Evolutionary conservation across 2,113 vertebrate genomes (phyloP).

Genomic region (Tragelaphus scriptus): DNA sequence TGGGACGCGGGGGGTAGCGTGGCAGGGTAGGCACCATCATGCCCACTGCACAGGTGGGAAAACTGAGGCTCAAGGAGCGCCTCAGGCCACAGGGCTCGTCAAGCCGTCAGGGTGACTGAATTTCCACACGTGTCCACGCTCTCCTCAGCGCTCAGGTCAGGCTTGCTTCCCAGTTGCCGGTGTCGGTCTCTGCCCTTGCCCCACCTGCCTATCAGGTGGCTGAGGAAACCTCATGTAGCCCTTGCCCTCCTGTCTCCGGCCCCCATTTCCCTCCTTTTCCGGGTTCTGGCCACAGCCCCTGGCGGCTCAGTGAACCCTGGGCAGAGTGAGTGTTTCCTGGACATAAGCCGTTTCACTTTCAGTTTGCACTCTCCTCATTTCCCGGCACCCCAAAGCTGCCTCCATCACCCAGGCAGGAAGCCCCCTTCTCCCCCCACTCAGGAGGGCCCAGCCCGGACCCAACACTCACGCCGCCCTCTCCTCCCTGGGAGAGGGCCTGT

Average conservation of each 20-base stretch:
- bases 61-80: not conserved
- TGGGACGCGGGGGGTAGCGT: not conserved
- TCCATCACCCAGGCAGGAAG: not conserved
- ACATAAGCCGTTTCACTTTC: conserved; percentile 54
- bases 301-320: not conserved
- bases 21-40: not conserved
- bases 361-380: not conserved
- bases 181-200: not conserved
- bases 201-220: not conserved
- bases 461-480: not conserved
- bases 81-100: not conserved
- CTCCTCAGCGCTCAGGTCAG: not conserved
- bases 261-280: not conserved
- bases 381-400: not conserved
- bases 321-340: conserved; percentile 38
- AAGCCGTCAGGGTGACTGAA: not conserved
- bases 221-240: rapidly evolving
- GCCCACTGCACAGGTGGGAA: not conserved
- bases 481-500: not conserved
- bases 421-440: rapidly evolving
- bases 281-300: not conserved
- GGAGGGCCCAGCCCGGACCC: not conserved
- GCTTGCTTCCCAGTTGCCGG: not conserved
- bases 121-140: not conserved
- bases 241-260: not conserved